Evolutionary conservation across 2,888 invertebrate species (phyloP).

Genomic region (Drosophila colorata): DNA sequence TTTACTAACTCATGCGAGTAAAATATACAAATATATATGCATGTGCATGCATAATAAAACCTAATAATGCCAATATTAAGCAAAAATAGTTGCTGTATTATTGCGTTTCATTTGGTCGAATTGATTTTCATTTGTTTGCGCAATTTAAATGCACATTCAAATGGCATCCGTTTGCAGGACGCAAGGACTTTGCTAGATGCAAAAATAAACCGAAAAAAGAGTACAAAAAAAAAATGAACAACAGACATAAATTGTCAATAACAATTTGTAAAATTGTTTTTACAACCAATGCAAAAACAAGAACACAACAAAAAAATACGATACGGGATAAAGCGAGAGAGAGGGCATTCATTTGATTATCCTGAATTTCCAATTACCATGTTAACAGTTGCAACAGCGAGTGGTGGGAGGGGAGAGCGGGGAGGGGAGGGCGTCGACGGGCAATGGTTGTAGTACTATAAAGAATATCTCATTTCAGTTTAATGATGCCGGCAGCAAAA

Average conservation of each 20-base stretch:
- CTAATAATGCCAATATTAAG: slow-evolving; percentile 48
- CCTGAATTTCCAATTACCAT: slow-evolving; percentile 60
- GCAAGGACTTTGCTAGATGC: slow-evolving; percentile 1
- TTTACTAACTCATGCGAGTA: neutral
- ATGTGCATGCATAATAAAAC: neutral
- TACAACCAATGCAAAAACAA: slow-evolving; percentile 53
- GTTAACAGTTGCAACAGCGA: slow-evolving; percentile 53
- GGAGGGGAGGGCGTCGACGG: too few species aligned
- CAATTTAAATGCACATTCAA: slow-evolving; percentile 52
- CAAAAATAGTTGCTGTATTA: slow-evolving; percentile 49
- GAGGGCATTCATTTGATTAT: slow-evolving; percentile 61
- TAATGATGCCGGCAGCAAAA: slow-evolving; percentile 64
- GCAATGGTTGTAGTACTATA: slow-evolving; percentile 22
- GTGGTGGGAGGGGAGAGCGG: neutral
- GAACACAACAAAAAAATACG: slow-evolving; percentile 24
- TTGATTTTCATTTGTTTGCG: slow-evolving; percentile 69
- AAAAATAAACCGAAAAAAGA: neutral
- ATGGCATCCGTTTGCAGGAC: slow-evolving; percentile 39
- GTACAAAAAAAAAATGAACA: slow-evolving; percentile 32
- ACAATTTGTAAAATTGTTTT: slow-evolving; percentile 77
- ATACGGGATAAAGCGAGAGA: neutral
- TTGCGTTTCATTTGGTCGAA: slow-evolving; percentile 68
- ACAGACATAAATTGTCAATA: slow-evolving; percentile 76
- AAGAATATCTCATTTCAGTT: slow-evolving; percentile 70
- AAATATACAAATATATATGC: neutral